Evolutionary conservation across 1,140 invertebrate species (phyloP), one percentile per base, ranked within the genome.

Genomic region (Heliothis subflexa): DNA sequence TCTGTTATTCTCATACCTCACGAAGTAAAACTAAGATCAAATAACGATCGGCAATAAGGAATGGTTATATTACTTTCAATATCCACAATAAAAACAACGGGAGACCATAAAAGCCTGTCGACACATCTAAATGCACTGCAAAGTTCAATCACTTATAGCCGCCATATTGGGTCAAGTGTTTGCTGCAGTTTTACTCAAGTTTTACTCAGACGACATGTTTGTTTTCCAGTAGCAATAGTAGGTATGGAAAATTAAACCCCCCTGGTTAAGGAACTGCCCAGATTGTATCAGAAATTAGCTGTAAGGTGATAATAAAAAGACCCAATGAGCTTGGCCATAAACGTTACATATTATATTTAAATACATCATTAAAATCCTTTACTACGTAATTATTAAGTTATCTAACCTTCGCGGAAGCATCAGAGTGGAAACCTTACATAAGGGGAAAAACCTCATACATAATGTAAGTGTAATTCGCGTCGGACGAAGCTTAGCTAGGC

Each of bases 361-460:
- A 55, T 21, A 5, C 54, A 21, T 55, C 10, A 55, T 18, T 18
- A 55, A 33, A 28, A 12, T 4, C 12, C 57, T 61, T 59, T 3
- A 25, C 16, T 61, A 28, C 13, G 7, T 40, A 40, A 40, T 40
- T 40, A 40, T 40, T 40, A 55, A 13, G 3, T 28, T 4, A 59
- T 28, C 10, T 28, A 70, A 28, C 47, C 66, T 70, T 28, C 66
- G 28, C 7, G 47, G 66, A 66, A 18, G 18, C 47, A 70, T 21
- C 66, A 18, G 14, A n/a, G 21, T 28, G 66, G 66, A 70, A 70
- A 70, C 66, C 66, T 70, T 70, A 70, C 12, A 28, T 52, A 52
- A 70, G 66, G 52, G 64, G 66, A 52, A 52, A 52, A 18, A 25
- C 9, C 13, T 52, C 13, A 52, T 70, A 50, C 21, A 52, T 70